Evolutionary conservation across 2,888 invertebrate species (phyloP).

Genomic region (Polydrusus tereticollis): DNA sequence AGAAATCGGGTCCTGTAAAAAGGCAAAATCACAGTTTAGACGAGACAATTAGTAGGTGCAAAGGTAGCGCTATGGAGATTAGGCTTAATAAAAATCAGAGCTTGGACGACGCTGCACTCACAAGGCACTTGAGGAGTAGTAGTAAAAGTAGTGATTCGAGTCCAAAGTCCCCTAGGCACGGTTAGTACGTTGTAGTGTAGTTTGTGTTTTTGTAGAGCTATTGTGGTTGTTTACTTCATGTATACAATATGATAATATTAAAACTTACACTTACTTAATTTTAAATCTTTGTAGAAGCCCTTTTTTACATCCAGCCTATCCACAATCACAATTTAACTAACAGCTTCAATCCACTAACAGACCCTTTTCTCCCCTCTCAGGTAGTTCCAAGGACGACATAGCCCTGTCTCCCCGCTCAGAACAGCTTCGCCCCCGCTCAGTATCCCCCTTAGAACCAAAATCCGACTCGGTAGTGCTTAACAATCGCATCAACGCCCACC

Average conservation of each 20-base stretch:
- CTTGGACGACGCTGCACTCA: conserved; percentile 74
- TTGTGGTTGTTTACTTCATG: background rate
- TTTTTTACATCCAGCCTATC: background rate
- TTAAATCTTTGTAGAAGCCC: background rate
- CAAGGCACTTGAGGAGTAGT: conserved; percentile 50
- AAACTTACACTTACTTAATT: background rate
- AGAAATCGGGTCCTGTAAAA: conserved; percentile 65
- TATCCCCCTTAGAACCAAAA: conserved; percentile 65
- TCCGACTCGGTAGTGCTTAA: conserved; percentile 64
- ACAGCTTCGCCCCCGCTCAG: conserved; percentile 63
- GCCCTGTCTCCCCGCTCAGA: conserved; percentile 32
- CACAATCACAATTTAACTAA: background rate
- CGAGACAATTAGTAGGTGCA: conserved; percentile 73
- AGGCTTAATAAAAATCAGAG: conserved; percentile 76
- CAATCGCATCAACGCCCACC: conserved; percentile 58
- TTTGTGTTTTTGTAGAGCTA: background rate
- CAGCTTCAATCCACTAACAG: conserved; percentile 1
- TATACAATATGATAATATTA: no score
- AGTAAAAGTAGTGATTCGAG: conserved; percentile 51
- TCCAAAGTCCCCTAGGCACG: conserved; percentile 50
- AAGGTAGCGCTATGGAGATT: conserved; percentile 66
- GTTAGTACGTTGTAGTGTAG: conserved; percentile 21
- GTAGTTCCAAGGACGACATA: conserved; percentile 38
- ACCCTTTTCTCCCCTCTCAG: conserved; percentile 4
- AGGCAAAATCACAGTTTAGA: conserved; percentile 83